Conservation (phyloP, 2,888 invertebrate genomes). For the Athalia rosae region DNA sequence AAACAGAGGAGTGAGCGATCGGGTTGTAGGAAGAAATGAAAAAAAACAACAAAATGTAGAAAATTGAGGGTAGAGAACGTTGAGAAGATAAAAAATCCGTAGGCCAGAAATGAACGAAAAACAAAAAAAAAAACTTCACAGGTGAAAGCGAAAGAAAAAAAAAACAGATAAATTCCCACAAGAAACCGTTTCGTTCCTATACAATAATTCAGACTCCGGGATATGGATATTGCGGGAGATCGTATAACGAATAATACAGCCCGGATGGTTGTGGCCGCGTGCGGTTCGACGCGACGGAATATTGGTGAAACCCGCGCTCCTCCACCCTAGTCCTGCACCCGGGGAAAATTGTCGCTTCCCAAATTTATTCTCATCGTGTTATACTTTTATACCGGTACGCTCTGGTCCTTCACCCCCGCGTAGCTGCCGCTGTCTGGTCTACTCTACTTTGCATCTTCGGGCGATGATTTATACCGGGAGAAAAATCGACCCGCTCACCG, state of each 20-base stretch:
- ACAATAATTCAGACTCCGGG: constrained; percentile 37
- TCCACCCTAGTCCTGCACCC: not conserved
- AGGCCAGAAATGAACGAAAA: not conserved
- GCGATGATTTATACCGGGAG: no score
- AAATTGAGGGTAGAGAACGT: not conserved
- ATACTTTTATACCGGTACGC: constrained; percentile 8
- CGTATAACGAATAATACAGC: constrained; percentile 39
- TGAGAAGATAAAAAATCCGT: not conserved
- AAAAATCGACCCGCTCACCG: no score
- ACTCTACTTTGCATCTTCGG: constrained; percentile 16
- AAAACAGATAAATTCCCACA: constrained; percentile 29
- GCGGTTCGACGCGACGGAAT: not conserved
- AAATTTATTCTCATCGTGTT: constrained; percentile 32
- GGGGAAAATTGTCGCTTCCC: not conserved
- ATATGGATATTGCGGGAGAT: constrained; percentile 35
- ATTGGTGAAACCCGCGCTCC: constrained; percentile 20
- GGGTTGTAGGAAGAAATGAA: not conserved
- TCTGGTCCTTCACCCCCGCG: not conserved
- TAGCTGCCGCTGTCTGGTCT: not conserved
- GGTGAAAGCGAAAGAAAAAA: not conserved
- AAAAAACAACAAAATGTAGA: no score
- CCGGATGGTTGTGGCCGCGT: constrained; percentile 7
- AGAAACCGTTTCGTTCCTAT: constrained; percentile 36
- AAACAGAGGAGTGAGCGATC: not conserved
- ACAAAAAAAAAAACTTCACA: no score